Percentiles rank a stretch among this genome's conserved stretches.
These are phyloP conservation scores for Patella depressa DNA, from an alignment of 2,888 invertebrate genomes.

Conservation along the genomic window DNA sequence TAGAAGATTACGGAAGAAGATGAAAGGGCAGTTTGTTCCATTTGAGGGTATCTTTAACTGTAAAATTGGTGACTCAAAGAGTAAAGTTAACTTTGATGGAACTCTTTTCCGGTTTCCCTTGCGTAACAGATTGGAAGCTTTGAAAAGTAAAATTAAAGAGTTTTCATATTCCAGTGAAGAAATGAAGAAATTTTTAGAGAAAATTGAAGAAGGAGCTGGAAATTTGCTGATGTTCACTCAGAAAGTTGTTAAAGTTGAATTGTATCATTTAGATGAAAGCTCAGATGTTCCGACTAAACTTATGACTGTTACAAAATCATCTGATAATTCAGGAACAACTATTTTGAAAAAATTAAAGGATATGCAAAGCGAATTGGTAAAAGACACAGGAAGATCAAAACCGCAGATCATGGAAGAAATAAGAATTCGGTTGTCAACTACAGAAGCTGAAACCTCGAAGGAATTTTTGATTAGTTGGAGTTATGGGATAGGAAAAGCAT, in stretches of 20 bases:
- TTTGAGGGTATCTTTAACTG: not conserved
- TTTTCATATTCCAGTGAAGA: slow-evolving; percentile 53
- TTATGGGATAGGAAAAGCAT: slow-evolving; percentile 30
- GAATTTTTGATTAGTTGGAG: slow-evolving; percentile 43
- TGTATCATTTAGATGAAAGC: slow-evolving; percentile 49
- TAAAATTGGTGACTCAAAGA: not conserved
- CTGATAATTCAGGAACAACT: not conserved
- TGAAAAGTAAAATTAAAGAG: slow-evolving; percentile 57
- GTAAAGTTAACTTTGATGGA: slow-evolving; percentile 42
- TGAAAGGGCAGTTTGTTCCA: not conserved
- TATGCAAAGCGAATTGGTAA: not conserved
- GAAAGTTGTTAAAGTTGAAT: slow-evolving; percentile 55
- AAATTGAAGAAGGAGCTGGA: slow-evolving; percentile 53
- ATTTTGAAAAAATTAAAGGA: slow-evolving; percentile 12
- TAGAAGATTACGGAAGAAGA: not conserved
- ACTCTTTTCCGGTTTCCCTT: slow-evolving; percentile 68
- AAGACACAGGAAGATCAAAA: not conserved
- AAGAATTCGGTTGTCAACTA: not conserved
- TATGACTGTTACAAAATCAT: slow-evolving; percentile 11
- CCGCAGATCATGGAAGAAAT: not conserved
- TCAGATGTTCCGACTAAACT: slow-evolving; percentile 17
- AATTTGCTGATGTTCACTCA: slow-evolving; percentile 67
- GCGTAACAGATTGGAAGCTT: slow-evolving; percentile 56
- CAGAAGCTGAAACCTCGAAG: not conserved
- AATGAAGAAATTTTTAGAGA: slow-evolving; percentile 50